Evolutionary conservation across 2,888 invertebrate species (phyloP), one percentile per base, ranked within the genome.

Genomic region (Spatulosminthurus flaviceps): DNA sequence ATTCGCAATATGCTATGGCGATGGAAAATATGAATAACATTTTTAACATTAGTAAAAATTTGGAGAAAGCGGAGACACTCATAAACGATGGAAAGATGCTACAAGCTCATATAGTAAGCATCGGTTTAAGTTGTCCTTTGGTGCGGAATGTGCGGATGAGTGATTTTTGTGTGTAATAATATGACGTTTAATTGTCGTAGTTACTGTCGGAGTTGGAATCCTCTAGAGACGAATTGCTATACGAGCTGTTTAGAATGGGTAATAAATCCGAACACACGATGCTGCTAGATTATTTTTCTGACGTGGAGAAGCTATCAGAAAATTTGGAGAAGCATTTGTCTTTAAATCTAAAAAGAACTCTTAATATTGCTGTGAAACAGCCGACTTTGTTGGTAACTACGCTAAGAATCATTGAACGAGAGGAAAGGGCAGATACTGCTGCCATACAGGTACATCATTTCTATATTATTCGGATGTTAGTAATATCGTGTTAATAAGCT

Each of bases 11-110:
- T 88, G 97, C 96, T 0, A 97, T 98, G 0, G 98, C 98, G 0
- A 96, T 96, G 90, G 98, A 99, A 87, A 99, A 99, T 87, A 89
- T 99, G 34, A 98, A 97, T 87, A 97, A 98, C 87, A 97, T 99
- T 82, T 98, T 98, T 86, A 97, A 96, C 67, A 97, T 98, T 0
- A 97, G 97, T 13, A 96, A 97, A 86, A 97, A 96, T 88, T 95
- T 98, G 0, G 93, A 95, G 78, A 96, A 95, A 88, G 97, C 98
- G 0, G 94, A 95, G 87, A 93, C 94, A 78, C 93, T 95, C 90
- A 98, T 99, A 80, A 94, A 93, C 83, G 97, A 98, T 85, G 97
- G 97, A 69, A 97, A 98, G 87, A 89, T 98, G 9, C 88, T 99
- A 0, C 94, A 96, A 87, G 97, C 98, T 7, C 98, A 98, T 89